Percentiles rank a stretch among this genome's conserved stretches.
Evolutionary conservation across 1,140 invertebrate species (phyloP).

Genomic region (Hirudo medicinalis): DNA sequence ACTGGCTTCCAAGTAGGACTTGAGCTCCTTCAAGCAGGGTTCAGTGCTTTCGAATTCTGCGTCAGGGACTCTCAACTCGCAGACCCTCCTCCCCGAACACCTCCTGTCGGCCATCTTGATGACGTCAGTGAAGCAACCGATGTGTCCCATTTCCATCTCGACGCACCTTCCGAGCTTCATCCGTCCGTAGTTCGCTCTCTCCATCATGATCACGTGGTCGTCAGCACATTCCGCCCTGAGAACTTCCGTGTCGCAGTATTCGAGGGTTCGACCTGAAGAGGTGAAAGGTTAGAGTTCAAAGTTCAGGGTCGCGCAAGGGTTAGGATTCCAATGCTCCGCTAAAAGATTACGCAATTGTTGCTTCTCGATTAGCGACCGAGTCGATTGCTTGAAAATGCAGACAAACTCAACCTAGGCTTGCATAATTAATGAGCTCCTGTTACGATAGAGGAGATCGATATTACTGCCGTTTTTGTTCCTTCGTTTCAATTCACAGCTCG

Average conservation of each 20-base stretch:
- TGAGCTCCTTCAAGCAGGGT: constrained; percentile 17
- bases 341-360: too few relatives aligned
- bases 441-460: too few relatives aligned
- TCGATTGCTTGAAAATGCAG: too few relatives aligned
- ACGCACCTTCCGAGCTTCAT: constrained; percentile 16
- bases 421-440: too few relatives aligned
- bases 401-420: too few relatives aligned
- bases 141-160: background rate
- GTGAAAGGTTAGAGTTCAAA: background rate
- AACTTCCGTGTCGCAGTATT: constrained; percentile 19
- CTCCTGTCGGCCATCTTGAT: constrained; percentile 10
- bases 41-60: constrained; percentile 1
- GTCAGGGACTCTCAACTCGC: constrained; percentile 16
- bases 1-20: constrained; percentile 16
- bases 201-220: constrained; percentile 17
- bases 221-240: constrained; percentile 11
- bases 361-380: too few relatives aligned
- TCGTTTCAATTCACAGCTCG: too few relatives aligned
- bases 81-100: constrained; percentile 18
- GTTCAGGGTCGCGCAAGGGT: too few relatives aligned
- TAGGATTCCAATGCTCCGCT: too few relatives aligned
- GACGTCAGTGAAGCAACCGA: constrained; percentile 18
- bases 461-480: too few relatives aligned
- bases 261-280: background rate
- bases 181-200: constrained; percentile 13